Evolutionary conservation across 2,888 invertebrate species (phyloP).

Genomic region (Maniola hyperantus): DNA sequence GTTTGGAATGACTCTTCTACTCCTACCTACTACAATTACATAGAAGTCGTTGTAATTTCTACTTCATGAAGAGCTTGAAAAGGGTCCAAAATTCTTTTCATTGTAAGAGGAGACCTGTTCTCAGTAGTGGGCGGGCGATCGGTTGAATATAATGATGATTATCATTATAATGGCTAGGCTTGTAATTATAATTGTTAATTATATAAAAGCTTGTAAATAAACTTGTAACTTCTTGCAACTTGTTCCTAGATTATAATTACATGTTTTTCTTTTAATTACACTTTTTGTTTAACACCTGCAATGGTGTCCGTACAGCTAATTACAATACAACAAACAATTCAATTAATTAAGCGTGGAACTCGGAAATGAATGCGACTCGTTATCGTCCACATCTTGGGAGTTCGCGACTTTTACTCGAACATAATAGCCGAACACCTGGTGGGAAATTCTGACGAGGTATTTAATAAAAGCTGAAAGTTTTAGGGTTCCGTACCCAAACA

Average conservation of each 20-base stretch:
- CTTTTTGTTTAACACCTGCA: conserved; percentile 26
- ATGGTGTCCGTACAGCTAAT: conserved; percentile 25
- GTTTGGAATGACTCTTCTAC: too few relatives aligned
- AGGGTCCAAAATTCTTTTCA: too few relatives aligned
- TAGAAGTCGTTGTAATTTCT: too few relatives aligned
- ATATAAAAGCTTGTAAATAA: background rate
- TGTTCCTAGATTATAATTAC: background rate
- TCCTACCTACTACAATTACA: too few relatives aligned
- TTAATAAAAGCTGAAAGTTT: conserved; percentile 1
- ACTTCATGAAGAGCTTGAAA: too few relatives aligned
- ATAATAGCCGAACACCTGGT: conserved; percentile 4
- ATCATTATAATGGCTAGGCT: background rate
- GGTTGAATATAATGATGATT: too few relatives aligned
- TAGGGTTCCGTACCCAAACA: too few relatives aligned
- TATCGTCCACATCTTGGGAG: conserved; percentile 38
- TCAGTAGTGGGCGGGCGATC: too few relatives aligned
- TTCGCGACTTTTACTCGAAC: conserved; percentile 38
- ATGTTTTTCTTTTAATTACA: background rate
- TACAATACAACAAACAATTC: conserved; percentile 43
- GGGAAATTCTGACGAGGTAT: conserved; percentile 1
- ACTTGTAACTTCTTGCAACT: too few relatives aligned
- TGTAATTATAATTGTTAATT: background rate
- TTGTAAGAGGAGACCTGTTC: too few relatives aligned
- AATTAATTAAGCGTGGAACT: conserved; percentile 44
- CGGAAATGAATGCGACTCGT: conserved; percentile 43